A percentile compares a stretch with the other conserved stretches of the same genome.
phyloP scores from a whole-genome alignment of 2,797 vertebrate genomes.

The Sebastes minor region DNA sequence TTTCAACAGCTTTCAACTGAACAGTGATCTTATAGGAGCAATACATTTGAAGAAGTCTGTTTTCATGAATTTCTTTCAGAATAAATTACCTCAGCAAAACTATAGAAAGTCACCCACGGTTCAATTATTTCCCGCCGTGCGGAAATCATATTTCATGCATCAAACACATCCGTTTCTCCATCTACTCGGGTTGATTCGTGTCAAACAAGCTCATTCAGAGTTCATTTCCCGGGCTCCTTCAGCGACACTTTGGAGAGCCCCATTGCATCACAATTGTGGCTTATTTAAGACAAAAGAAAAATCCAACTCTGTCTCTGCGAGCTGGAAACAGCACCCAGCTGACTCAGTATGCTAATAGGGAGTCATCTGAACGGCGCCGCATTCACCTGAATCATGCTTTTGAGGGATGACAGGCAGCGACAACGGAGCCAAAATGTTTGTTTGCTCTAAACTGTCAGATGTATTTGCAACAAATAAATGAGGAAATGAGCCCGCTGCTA shows the following conservation, averaged over 20 bases:
- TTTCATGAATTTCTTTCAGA: conserved; percentile 5
- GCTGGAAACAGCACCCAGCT: conserved; percentile 49
- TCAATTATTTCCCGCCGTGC: conserved; percentile 33
- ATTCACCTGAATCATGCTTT: conserved; percentile 45
- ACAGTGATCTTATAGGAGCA: conserved; percentile 17
- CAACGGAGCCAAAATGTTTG: conserved; percentile 22
- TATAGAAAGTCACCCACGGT: conserved; percentile 30
- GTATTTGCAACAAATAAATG: conserved; percentile 23
- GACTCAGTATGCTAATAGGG: conserved; percentile 48
- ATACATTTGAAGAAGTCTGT: neutral
- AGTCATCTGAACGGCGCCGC: conserved; percentile 21
- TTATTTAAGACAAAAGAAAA: conserved; percentile 51
- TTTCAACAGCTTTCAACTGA: conserved; percentile 18
- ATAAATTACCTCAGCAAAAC: conserved; percentile 40
- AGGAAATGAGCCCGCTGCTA: neutral
- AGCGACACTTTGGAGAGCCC: conserved; percentile 10
- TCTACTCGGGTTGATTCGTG: conserved; percentile 62
- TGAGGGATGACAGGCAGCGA: conserved; percentile 39
- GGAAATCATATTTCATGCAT: conserved; percentile 46
- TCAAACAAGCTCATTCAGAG: conserved; percentile 66
- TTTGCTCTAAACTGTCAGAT: conserved; percentile 45
- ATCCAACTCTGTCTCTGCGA: conserved; percentile 13
- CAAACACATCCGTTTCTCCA: conserved; percentile 32
- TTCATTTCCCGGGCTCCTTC: conserved; percentile 56
- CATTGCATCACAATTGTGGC: conserved; percentile 54